Conservation (phyloP, 2,113 vertebrate species). For the Poeciliopsis prolifica region DNA sequence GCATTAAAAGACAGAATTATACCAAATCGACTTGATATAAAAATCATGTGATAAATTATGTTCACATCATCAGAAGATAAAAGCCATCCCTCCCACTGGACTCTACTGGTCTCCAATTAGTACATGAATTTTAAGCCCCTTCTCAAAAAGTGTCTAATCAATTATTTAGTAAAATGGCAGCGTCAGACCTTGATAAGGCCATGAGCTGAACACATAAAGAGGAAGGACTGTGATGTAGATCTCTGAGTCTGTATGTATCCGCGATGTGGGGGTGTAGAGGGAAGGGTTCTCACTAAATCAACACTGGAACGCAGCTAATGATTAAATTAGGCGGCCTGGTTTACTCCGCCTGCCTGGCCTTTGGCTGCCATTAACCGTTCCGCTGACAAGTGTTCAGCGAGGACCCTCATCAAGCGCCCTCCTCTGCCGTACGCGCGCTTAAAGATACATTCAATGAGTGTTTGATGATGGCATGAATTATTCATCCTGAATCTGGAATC, state of each 20-base stretch:
- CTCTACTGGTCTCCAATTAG: conserved; percentile 84
- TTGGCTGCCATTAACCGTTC: conserved; percentile 67
- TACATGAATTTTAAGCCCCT: conserved; percentile 80
- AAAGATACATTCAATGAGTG: conserved; percentile 72
- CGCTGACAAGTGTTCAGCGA: conserved; percentile 57
- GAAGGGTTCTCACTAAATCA: conserved; percentile 63
- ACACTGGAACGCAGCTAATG: conserved; percentile 63
- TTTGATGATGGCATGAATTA: conserved; percentile 78
- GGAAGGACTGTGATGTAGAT: conserved; percentile 64
- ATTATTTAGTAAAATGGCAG: conserved; percentile 85
- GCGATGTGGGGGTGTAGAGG: conserved; percentile 20
- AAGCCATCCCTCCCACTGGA: conserved; percentile 82
- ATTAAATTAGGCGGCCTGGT: conserved; percentile 62
- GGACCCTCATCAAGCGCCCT: conserved; percentile 68
- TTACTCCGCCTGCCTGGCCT: conserved; percentile 58
- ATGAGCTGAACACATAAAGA: conserved; percentile 80
- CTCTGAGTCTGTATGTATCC: conserved; percentile 42
- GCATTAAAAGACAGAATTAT: conserved; percentile 84
- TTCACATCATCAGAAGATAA: conserved; percentile 87
- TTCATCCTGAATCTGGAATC: conserved; percentile 73
- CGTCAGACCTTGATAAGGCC: conserved; percentile 81
- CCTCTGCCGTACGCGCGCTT: conserved; percentile 61
- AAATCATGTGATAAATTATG: conserved; percentile 85
- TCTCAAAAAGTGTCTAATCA: conserved; percentile 85
- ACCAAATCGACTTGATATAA: conserved; percentile 84